phyloP scores from a whole-genome alignment of 2,888 invertebrate genomes.

The Cacoxenus indagator region DNA sequence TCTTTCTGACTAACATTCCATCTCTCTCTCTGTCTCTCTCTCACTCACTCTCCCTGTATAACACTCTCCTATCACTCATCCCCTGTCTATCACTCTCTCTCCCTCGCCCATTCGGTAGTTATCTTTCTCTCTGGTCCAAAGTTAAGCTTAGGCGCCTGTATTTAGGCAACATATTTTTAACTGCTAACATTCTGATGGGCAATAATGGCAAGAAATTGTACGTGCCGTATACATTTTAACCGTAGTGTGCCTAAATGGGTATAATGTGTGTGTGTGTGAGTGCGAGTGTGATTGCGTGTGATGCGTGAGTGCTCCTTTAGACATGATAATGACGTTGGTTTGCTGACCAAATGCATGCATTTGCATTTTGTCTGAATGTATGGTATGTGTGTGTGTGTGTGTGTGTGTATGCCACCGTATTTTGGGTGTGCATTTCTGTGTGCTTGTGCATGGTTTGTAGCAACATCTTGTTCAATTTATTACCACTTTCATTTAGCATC shows the following conservation, averaged over 20 bases:
- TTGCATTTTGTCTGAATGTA: constrained; percentile 41
- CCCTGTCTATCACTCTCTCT: no score
- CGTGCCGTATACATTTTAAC: background rate
- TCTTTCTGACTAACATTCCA: no score
- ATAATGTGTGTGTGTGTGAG: background rate
- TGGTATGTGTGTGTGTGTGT: constrained; percentile 32
- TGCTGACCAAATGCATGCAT: constrained; percentile 36
- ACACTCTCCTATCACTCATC: no score
- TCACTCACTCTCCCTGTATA: no score
- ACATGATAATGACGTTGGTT: constrained; percentile 57
- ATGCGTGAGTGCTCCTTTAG: constrained; percentile 29
- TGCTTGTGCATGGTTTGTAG: constrained; percentile 58
- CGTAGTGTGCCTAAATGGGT: no score
- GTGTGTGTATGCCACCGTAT: constrained; percentile 11
- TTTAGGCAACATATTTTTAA: no score
- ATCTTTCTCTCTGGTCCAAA: no score
- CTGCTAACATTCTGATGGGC: no score
- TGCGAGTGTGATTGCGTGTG: constrained; percentile 25
- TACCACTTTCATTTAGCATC: constrained; percentile 66
- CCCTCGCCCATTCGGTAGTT: no score
- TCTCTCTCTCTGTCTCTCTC: no score
- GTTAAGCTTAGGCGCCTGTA: no score
- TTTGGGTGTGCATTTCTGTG: constrained; percentile 10
- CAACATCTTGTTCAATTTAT: constrained; percentile 67
- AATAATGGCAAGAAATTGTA: no score